Base-by-base conservation (phyloP, 1,140 invertebrate species). In the Drosophila ohnishii region DNA sequence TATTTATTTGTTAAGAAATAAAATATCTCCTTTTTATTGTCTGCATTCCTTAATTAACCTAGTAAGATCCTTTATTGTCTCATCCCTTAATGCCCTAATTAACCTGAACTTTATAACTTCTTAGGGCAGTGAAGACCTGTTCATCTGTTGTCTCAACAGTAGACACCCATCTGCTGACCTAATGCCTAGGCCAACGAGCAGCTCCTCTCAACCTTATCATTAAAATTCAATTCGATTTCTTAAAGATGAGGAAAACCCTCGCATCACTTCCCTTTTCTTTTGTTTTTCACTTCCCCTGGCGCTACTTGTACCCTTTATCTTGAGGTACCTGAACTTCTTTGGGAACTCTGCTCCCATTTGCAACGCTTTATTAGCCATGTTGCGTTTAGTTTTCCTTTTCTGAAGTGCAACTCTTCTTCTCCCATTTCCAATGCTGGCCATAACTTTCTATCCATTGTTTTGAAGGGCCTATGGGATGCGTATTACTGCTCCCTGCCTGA, bases 361-460 rank as follows among this genome's bases (percentile, higher is more conserved):
- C 57, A 76, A 56, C 63, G 72, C 62, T 71, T 84, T 85, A 78
- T 86, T 86, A 64, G 75, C 79, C 71, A 61, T 63, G 66, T 76
- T 78, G 63, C 44, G 25, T 71, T 75, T 72, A 60, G 62, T 65
- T 76, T 77, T 78, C 58, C 75, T 53, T 66, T 76, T 40, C 65
- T 71, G 64, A 22, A 71, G 50, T 64, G 59, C 63, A 59, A 59
- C 60, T 63, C 35, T 78, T 53, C 51, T 50, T 75, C 37, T 50
- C 42, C 32, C 8, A 48, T 44, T 72, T 64, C 60, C 35, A 66
- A 69, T 64, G 71, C 75, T 56, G 79, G 65, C 64, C 67, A 78
- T 87, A 87, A 83, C 83, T 87, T 87, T 87, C 83, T 83, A 88
- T 64, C 64, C 44, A 87, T 83, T 87, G 83, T 86, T 63, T 72